Evolutionary conservation across 2,888 invertebrate species (phyloP).

Genomic region (Ophioninae sp.): DNA sequence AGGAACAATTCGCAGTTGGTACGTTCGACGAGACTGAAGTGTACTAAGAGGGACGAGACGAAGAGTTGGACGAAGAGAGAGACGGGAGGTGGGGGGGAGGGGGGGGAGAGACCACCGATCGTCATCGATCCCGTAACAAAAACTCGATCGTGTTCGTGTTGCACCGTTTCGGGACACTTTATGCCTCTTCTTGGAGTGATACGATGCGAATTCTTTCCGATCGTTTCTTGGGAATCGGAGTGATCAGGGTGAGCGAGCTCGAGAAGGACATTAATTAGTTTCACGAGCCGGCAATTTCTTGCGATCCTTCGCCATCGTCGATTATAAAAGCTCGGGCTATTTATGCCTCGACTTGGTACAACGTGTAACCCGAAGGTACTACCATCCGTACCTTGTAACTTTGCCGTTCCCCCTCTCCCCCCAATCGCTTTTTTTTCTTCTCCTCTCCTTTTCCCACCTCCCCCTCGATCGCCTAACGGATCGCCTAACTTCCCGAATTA

Average conservation of each 20-base stretch:
- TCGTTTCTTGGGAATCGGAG: constrained; percentile 50
- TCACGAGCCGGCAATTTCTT: constrained; percentile 31
- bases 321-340: constrained; percentile 28
- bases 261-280: constrained; percentile 42
- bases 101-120: neutral
- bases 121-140: constrained; percentile 13
- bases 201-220: constrained; percentile 35
- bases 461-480: constrained; percentile 42
- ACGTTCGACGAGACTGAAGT: neutral
- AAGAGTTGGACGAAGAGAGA: neutral
- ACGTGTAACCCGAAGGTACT: constrained; percentile 24
- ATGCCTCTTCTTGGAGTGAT: constrained; percentile 38
- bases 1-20: neutral
- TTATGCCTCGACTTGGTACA: constrained; percentile 4
- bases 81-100: neutral
- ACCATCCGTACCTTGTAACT: neutral
- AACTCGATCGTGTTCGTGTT: constrained; percentile 13
- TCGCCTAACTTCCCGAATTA: constrained; percentile 49
- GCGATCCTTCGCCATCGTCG: constrained; percentile 8
- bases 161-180: constrained; percentile 30
- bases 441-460: constrained; percentile 1
- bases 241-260: constrained; percentile 2
- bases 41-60: neutral
- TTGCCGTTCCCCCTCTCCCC: constrained; percentile 15
- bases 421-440: neutral